Evolutionary conservation across 2,113 vertebrate genomes (phyloP).

Genomic region (Azemiops feae): DNA sequence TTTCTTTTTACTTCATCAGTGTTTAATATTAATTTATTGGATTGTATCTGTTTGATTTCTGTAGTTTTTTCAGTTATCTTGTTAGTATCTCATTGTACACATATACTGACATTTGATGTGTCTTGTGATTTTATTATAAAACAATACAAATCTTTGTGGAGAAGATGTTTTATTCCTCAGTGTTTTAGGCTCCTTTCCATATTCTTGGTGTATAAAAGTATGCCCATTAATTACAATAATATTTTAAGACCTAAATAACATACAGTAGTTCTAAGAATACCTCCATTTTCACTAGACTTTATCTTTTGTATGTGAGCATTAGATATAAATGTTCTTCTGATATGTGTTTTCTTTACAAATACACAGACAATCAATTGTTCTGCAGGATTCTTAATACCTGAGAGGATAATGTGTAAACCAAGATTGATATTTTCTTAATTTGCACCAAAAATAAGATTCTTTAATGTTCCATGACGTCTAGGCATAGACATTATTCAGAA

Average conservation of each 20-base stretch:
- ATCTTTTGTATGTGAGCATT: background rate
- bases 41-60: background rate
- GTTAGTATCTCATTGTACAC: background rate
- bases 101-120: background rate
- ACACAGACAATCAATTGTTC: background rate
- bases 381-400: background rate
- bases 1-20: constrained; percentile 3
- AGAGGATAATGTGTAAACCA: background rate
- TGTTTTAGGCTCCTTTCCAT: background rate
- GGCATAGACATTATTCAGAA: background rate
- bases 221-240: background rate
- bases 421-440: background rate
- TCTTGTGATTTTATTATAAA: background rate
- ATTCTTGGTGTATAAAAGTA: background rate
- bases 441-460: background rate
- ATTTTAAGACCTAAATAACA: background rate
- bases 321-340: background rate
- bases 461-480: background rate
- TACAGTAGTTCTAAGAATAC: background rate
- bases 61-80: constrained; percentile 16
- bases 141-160: background rate
- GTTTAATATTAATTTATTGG: background rate
- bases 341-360: background rate
- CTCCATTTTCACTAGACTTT: background rate
- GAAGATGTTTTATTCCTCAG: background rate